phyloP scores from a whole-genome alignment of 1,140 invertebrate species.

The Dreissena polymorpha region DNA sequence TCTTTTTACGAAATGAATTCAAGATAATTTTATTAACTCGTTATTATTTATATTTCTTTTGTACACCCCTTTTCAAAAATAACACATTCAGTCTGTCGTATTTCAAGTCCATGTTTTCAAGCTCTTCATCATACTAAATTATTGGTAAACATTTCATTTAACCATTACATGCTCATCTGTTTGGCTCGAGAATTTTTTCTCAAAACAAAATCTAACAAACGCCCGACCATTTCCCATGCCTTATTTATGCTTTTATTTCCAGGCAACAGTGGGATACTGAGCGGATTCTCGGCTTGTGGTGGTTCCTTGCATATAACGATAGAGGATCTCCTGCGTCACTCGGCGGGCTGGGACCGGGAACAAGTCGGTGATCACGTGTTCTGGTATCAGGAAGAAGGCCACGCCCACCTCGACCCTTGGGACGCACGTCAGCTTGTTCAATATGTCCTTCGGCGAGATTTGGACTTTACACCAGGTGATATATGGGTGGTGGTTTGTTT shows the following conservation, averaged over 20 bases:
- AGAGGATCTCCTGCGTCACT: conserved; percentile 69
- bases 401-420: conserved; percentile 10
- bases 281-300: neutral
- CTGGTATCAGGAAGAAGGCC: conserved; percentile 46
- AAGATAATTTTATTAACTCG: too few relatives aligned
- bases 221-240: too few relatives aligned
- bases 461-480: conserved; percentile 68
- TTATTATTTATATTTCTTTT: too few relatives aligned
- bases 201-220: too few relatives aligned
- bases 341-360: conserved; percentile 73
- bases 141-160: too few relatives aligned
- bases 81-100: too few relatives aligned
- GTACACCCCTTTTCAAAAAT: too few relatives aligned
- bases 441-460: conserved; percentile 62
- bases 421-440: conserved; percentile 54
- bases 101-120: too few relatives aligned
- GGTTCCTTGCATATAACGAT: conserved; percentile 60
- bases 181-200: too few relatives aligned
- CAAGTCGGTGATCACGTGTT: conserved; percentile 68
- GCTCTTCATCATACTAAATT: too few relatives aligned
- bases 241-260: neutral
- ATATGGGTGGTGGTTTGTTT: neutral
- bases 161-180: too few relatives aligned
- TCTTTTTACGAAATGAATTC: too few relatives aligned
- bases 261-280: neutral